Percentiles rank a stretch among this genome's conserved stretches.
phyloP scores from a whole-genome alignment of 2,113 vertebrate species.

The Cyphomyrus discorhynchus region DNA sequence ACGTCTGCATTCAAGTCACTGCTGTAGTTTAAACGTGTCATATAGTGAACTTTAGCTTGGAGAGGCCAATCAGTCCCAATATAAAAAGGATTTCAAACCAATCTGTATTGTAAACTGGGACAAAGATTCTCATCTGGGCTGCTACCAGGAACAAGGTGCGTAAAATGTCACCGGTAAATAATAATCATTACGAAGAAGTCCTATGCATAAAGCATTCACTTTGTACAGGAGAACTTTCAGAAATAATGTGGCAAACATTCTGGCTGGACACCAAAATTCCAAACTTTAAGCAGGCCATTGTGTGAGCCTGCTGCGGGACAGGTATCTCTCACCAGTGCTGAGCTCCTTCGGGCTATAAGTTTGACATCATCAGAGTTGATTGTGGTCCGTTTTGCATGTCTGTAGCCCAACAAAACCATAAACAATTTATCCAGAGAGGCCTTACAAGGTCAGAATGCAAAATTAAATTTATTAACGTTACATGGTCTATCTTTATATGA shows the following conservation, averaged over 20 bases:
- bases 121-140: background rate
- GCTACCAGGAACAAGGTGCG: background rate
- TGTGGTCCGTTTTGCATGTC: constrained; percentile 83
- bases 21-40: background rate
- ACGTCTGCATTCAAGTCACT: background rate
- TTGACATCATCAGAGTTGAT: constrained; percentile 82
- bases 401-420: constrained; percentile 39
- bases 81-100: background rate
- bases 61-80: background rate
- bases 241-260: background rate
- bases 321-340: constrained; percentile 71
- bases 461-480: background rate
- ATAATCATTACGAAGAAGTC: background rate
- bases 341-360: constrained; percentile 77
- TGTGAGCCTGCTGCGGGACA: background rate
- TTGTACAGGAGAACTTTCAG: background rate
- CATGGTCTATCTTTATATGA: background rate
- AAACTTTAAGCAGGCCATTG: background rate
- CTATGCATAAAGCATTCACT: background rate
- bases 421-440: background rate
- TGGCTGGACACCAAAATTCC: background rate
- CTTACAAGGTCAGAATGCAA: background rate
- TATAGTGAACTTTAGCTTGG: background rate
- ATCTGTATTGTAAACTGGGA: background rate
- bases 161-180: background rate